These are phyloP conservation scores for Tillus elongatus DNA, from an alignment of 2,888 invertebrate genomes.

Conservation along the genomic window DNA sequence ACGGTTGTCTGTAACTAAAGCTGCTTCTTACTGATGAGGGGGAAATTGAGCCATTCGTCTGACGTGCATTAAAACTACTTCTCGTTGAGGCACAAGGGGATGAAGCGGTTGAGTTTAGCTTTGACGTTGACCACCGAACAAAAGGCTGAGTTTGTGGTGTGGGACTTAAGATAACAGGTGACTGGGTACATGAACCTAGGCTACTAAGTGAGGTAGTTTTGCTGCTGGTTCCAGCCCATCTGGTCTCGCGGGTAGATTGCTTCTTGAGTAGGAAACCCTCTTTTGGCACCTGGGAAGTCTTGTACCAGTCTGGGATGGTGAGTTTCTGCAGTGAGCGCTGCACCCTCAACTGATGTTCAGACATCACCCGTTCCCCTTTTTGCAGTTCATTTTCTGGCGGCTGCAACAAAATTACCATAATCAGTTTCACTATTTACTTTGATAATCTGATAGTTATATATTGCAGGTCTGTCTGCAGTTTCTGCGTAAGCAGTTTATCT, in stretches of 20 bases:
- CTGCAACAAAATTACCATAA: conserved; percentile 51
- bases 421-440: too few relatives aligned
- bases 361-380: conserved; percentile 77
- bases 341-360: conserved; percentile 89
- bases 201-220: conserved; percentile 82
- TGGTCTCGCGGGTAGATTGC: conserved; percentile 46
- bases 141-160: conserved; percentile 42
- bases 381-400: conserved; percentile 92
- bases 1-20: conserved; percentile 78
- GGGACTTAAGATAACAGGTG: conserved; percentile 38
- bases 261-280: conserved; percentile 77
- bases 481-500: conserved; percentile 10
- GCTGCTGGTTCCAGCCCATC: conserved; percentile 55
- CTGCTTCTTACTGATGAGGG: conserved; percentile 63
- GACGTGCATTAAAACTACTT: conserved; percentile 58
- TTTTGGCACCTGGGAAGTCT: conserved; percentile 58
- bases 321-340: conserved; percentile 88
- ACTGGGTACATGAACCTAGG: conserved; percentile 46
- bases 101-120: conserved; percentile 63
- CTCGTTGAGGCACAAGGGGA: conserved; percentile 66
- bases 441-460: too few relatives aligned
- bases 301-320: conserved; percentile 93
- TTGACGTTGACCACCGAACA: conserved; percentile 65
- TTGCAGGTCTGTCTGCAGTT: too few relatives aligned
- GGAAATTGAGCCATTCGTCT: conserved; percentile 51